Conservation (phyloP, 2,113 vertebrate genomes). For the Dermatemys mawii region DNA sequence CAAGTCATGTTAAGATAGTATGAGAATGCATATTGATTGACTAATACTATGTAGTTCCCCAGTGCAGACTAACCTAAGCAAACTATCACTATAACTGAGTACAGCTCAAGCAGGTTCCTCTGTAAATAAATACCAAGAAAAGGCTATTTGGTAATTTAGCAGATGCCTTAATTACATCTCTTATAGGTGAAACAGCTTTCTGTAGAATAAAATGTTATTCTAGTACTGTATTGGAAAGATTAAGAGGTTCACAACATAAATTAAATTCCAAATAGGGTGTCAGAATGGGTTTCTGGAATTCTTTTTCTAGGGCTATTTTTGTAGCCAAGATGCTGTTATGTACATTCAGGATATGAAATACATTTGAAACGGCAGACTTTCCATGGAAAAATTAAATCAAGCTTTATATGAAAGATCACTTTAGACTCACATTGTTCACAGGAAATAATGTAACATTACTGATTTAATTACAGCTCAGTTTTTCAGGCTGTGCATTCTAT, state of each 20-base stretch:
- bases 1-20: background rate
- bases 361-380: conserved; percentile 51
- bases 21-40: no score
- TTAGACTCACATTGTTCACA: conserved; percentile 62
- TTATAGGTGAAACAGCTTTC: background rate
- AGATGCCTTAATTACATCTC: background rate
- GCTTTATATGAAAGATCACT: no score
- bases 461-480: conserved; percentile 77
- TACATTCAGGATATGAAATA: conserved; percentile 25
- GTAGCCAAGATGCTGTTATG: background rate
- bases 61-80: background rate
- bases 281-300: background rate
- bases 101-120: background rate
- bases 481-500: conserved; percentile 55
- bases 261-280: background rate
- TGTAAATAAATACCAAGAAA: background rate
- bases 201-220: background rate
- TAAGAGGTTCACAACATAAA: background rate
- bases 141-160: background rate
- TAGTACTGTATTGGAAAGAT: fast-evolving
- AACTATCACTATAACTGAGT: background rate
- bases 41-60: fast-evolving
- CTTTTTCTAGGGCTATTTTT: background rate
- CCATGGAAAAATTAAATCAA: no score
- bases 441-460: conserved; percentile 71